These are phyloP conservation scores for Crocidura indochinensis DNA, from an alignment of 2,797 vertebrate species.

Conservation along the genomic window DNA sequence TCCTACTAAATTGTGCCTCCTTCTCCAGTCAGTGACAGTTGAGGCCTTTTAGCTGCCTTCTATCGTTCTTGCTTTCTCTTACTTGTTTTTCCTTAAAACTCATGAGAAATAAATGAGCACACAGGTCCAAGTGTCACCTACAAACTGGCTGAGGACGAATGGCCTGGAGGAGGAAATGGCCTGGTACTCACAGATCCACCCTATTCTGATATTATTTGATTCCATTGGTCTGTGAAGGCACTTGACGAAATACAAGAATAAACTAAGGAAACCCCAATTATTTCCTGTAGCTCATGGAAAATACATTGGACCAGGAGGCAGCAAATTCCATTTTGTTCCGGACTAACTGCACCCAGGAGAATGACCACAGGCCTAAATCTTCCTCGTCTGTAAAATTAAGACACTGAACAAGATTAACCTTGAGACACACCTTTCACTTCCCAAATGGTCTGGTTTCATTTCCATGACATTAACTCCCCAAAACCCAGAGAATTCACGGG, in stretches of 20 bases:
- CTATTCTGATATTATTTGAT: constrained; percentile 29
- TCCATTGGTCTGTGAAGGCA: constrained; percentile 29
- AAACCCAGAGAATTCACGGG: constrained; percentile 60
- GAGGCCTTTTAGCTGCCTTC: constrained; percentile 7
- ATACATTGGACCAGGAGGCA: neutral
- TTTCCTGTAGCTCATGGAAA: constrained; percentile 41
- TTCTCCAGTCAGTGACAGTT: constrained; percentile 46
- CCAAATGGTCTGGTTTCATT: constrained; percentile 41
- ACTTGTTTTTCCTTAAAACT: constrained; percentile 46
- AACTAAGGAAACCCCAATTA: constrained; percentile 61
- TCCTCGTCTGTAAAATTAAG: constrained; percentile 58
- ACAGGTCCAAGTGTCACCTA: neutral
- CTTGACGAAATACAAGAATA: constrained; percentile 52
- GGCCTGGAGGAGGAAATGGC: constrained; percentile 1
- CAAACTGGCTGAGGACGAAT: constrained; percentile 20
- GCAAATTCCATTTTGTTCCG: constrained; percentile 60
- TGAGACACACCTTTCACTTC: constrained; percentile 30
- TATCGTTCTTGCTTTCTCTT: constrained; percentile 18
- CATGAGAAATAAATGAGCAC: constrained; percentile 52
- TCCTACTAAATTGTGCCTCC: constrained; percentile 54
- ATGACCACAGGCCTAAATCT: constrained; percentile 5
- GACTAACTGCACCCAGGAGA: constrained; percentile 25
- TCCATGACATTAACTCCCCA: neutral
- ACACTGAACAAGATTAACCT: constrained; percentile 31
- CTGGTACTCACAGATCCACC: neutral